Base-by-base conservation (phyloP, 2,888 invertebrate genomes). In the Drosophila heteroneura region DNA sequence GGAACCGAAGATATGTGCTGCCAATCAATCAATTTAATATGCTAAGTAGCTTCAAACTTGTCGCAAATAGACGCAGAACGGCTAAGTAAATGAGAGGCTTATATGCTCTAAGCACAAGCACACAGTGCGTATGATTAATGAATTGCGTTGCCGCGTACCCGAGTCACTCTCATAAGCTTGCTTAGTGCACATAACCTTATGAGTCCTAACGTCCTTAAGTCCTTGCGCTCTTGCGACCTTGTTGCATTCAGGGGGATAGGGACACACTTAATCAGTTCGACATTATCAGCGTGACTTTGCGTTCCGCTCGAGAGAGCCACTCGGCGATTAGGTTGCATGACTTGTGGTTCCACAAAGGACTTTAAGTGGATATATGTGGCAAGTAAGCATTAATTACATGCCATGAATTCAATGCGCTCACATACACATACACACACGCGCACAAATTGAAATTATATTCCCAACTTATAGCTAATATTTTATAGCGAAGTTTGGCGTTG, bases 211-310 rank as follows among this genome's bases (percentile, higher is more conserved):
- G 28, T 57, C 47, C 14, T 22, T 7, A 10, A 12, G 26, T 28
- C 54, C 54, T 26, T 26, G 33, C 54, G 33, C 54, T 49, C 59
- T 70, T 41, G 54, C 47, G 41, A 19, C 47, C 26, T 60, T 51
- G 53, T 28, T 70, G 81, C 81, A 77, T 68, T 66, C 53, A 39
- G 44, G 6, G n/a, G 22, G 28, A 70, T 76, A 76, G 83, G 83
- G 81, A 85, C 81, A 89, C 87, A 90, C 89, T 85, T 85, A 89
- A 85, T 90, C 84, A 83, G 87, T 77, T 89, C 84, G 74, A 90
- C 91, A 81, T 83, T 86, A 90, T 89, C 91, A 90, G 78, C 72
- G 74, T 85, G 84, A 85, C 91, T 85, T 47, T 86, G 84, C 84
- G 66, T 54, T 52, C 60, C 69, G 64, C 70, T 79, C 63, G 65